Evolutionary conservation across 2,113 vertebrate species (phyloP), one percentile per base, ranked within the genome.

Genomic region (Anser brachyrhynchus): DNA sequence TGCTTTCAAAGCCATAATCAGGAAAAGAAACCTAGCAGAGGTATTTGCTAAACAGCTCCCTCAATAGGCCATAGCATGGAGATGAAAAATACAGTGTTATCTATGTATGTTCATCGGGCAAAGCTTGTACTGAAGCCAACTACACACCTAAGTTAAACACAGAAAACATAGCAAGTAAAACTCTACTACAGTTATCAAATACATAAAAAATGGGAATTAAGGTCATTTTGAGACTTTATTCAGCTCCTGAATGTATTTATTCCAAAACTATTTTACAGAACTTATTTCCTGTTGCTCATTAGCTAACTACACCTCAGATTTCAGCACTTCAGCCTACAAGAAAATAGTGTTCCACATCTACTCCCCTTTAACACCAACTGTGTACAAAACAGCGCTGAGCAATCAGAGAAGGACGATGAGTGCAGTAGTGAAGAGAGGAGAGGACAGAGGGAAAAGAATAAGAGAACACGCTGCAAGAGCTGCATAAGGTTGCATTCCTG

Each of bases 391-490:
- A 55, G 29, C 7, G 21, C 21, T 44, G 17, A 25, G 31, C 41
- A 58, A n/a, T 9, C 62, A 41, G 14, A 5, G 11, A 49, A 66
- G 18, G 21, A 7, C 46, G 14, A 46, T 16, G 18, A 28, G 21
- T 3, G 1, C 31, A 80, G 29, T 1, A 10, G 33, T 37, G 35
- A 19, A 39, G 16, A 59, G 15, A 35, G 9, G 17, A 59, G 15
- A 35, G 13, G 17, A 15, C 16, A 49, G 29, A 49, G 5, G 6
- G 17, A 74, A 65, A n/a, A 49, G 6, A 3, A 5, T 6, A 9
- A 54, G 23, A 52, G 1, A 10, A 72, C 20, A 16, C 11, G 7
- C 17, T 26, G 11, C 1, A 0, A 54, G 14, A 72, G 21, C 5
- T 3, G 6, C 26, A 44, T 70, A 65, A 58, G 10, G 20, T 75